These are phyloP conservation scores for Eupeodes latifasciatus DNA, from an alignment of 2,888 invertebrate genomes.

Conservation along the genomic window DNA sequence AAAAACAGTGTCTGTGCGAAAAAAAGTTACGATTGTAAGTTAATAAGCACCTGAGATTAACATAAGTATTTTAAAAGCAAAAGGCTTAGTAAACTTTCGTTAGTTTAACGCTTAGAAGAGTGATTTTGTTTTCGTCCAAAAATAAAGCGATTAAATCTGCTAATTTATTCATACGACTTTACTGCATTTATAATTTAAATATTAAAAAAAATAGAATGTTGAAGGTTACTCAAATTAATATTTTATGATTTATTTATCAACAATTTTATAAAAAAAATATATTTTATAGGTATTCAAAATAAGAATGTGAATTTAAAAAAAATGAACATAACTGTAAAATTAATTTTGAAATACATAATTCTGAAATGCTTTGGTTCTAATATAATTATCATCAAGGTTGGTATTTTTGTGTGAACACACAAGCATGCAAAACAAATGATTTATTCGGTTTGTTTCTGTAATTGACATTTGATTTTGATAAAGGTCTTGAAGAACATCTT, in stretches of 20 bases:
- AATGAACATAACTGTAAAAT: too few species aligned
- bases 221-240: not conserved
- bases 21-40: slow-evolving; percentile 7
- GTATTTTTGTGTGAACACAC: too few species aligned
- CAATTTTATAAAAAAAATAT: too few species aligned
- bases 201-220: not conserved
- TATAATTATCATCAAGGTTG: too few species aligned
- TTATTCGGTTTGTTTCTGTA: not conserved
- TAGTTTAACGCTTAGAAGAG: not conserved
- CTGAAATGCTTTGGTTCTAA: too few species aligned
- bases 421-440: too few species aligned
- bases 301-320: too few species aligned
- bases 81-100: not conserved
- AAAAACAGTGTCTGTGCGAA: not conserved
- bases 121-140: not conserved
- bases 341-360: too few species aligned
- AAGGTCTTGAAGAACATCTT: slow-evolving; percentile 38
- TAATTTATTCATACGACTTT: not conserved
- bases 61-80: slow-evolving; percentile 3
- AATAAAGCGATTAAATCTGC: slow-evolving; percentile 1
- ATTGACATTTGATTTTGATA: slow-evolving; percentile 48
- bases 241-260: not conserved
- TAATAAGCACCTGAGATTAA: slow-evolving; percentile 3
- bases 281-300: too few species aligned
- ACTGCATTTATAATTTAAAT: not conserved